Base-by-base conservation (phyloP, 2,797 vertebrate species). In the Pelodytes ibericus region DNA sequence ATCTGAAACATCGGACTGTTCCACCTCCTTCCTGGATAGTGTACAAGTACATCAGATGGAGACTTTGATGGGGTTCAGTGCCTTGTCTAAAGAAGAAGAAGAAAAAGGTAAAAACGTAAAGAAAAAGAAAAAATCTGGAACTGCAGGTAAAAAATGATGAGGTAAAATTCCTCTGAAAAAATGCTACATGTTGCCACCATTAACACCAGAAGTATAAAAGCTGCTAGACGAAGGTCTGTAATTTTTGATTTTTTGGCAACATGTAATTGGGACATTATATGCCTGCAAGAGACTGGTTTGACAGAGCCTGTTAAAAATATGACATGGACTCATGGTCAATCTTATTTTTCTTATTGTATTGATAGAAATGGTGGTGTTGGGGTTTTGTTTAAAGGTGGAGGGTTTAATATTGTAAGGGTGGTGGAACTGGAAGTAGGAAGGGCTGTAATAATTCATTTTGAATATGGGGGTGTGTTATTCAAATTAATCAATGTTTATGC, bases 261-360 rank as follows among this genome's bases (percentile, higher is more conserved):
- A 47, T 47, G 1, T 47, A 47, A 4, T 47, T 15, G 15, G 7
- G 7, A 13, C 7, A 39, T 39, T 39, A 39, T 39, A 39, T 2
- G 13, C 18, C 4, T 47, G 1, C 44, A 47, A 3, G 44, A 47
- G 0, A 15, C 4, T 47, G 1, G 16, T 8, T 18, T 47, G 1
- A 15, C 0, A 1, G 13, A 15, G 1, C 5, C 5, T 6, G 5
- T 11, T 5, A 1, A 15, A 1, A 16, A 18, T 4, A 4, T 4
- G 1, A 2, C 10, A 1, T 47, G 44, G 44, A 2, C 4, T 2
- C 0, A 15, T 18, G 44, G 44, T 4, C 44, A 10, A 15, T 13
- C 44, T 47, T 47, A 4, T 18, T 47, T 47, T 47, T 47, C 44
- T 15, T 47, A 15, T 47, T 13, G 44, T 47, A 18, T 4, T 47